These are phyloP conservation scores for Melanotaenia trifasciata DNA, from an alignment of 2,797 vertebrate genomes.

Conservation along the genomic window DNA sequence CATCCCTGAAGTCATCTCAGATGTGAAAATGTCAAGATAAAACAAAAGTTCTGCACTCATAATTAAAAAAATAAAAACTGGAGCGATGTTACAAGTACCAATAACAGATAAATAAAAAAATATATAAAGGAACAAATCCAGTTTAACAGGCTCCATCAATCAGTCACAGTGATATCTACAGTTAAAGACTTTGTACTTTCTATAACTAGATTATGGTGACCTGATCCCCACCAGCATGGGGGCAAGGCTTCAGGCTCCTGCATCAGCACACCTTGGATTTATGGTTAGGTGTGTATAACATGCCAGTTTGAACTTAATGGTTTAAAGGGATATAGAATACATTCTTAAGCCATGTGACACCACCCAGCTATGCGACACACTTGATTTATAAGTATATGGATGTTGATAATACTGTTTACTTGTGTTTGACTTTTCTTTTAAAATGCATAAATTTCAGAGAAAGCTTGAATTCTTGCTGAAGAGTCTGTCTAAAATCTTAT, in stretches of 20 bases:
- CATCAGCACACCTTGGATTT: constrained; percentile 52
- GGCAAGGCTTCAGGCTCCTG: constrained; percentile 34
- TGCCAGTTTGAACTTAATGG: constrained; percentile 4
- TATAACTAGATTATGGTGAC: constrained; percentile 21
- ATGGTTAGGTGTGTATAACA: constrained; percentile 15
- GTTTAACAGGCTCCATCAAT: constrained; percentile 41
- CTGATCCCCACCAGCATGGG: constrained; percentile 13
- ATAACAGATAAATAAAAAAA: not conserved
- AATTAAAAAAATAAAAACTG: not conserved
- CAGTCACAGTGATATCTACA: constrained; percentile 21
- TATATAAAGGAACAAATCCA: constrained; percentile 24
- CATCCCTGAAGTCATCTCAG: not conserved
- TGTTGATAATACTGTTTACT: not conserved
- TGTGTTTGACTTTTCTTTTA: not conserved
- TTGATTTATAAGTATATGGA: not conserved
- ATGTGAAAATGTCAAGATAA: not conserved
- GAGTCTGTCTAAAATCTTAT: not conserved
- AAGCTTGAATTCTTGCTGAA: not conserved
- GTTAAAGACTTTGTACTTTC: constrained; percentile 20
- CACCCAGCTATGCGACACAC: not conserved
- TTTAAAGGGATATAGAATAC: constrained; percentile 11
- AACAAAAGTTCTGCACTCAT: not conserved
- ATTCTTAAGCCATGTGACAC: constrained; percentile 9
- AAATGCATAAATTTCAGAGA: not conserved
- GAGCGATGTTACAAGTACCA: constrained; percentile 1